phyloP scores from a whole-genome alignment of 2,113 vertebrate genomes.

The Eonycteris spelaea region DNA sequence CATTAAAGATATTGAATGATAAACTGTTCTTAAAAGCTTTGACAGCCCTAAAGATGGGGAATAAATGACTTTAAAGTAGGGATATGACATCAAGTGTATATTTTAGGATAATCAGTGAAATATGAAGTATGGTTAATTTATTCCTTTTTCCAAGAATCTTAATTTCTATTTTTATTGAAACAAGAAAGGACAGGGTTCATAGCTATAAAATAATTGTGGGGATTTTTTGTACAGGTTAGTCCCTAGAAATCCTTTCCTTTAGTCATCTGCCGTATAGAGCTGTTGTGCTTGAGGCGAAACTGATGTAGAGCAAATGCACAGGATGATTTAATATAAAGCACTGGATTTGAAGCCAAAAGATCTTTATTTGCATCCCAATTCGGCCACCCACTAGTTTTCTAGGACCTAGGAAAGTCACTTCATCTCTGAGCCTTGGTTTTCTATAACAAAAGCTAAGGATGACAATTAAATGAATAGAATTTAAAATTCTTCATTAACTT shows the following conservation, averaged over 20 bases:
- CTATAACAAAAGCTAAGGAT: background rate
- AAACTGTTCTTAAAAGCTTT: background rate
- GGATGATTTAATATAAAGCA: background rate
- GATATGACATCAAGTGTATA: background rate
- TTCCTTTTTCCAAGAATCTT: background rate
- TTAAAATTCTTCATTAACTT: background rate
- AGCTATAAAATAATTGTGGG: background rate
- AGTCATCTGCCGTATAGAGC: background rate
- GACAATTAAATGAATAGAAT: background rate
- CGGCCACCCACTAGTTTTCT: background rate
- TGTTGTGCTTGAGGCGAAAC: background rate
- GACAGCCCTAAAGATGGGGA: background rate
- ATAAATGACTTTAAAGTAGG: background rate
- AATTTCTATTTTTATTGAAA: background rate
- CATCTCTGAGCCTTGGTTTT: background rate
- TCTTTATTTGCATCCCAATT: background rate
- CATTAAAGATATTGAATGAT: background rate
- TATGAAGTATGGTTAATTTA: background rate
- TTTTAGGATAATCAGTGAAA: background rate
- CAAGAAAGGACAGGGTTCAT: background rate
- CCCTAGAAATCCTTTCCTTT: background rate
- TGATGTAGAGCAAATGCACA: background rate
- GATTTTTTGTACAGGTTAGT: background rate
- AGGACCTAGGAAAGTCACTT: background rate
- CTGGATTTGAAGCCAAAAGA: background rate